Conservation (phyloP, 2,888 invertebrate species). For the Teleogryllus oceanicus region DNA sequence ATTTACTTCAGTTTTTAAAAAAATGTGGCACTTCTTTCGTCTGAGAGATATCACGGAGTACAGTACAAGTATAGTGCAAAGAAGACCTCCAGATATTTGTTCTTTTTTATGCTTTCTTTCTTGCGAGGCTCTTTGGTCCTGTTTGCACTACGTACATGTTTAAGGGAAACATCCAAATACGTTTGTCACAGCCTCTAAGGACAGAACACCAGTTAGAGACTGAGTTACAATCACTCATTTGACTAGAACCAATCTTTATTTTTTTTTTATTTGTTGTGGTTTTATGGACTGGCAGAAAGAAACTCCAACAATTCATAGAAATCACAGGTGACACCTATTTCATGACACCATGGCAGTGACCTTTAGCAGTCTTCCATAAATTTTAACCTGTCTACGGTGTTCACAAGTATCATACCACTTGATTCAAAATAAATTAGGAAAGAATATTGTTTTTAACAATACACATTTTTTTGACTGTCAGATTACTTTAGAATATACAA, state of each 20-base stretch:
- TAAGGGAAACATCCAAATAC: slow-evolving; percentile 39
- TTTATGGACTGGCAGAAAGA: slow-evolving; percentile 35
- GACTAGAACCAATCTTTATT: slow-evolving; percentile 40
- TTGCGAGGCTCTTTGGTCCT: slow-evolving; percentile 39
- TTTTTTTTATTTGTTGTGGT: slow-evolving; percentile 29
- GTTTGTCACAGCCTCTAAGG: slow-evolving; percentile 41
- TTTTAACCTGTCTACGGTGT: slow-evolving; percentile 27
- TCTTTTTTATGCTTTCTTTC: slow-evolving; percentile 34
- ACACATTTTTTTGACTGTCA: slow-evolving; percentile 23
- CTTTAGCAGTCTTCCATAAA: slow-evolving; percentile 31
- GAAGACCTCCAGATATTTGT: slow-evolving; percentile 35
- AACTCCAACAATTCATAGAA: slow-evolving; percentile 31
- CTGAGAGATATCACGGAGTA: slow-evolving; percentile 50
- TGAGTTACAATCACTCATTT: slow-evolving; percentile 40
- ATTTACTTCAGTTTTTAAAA: slow-evolving; percentile 45
- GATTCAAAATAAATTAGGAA: slow-evolving; percentile 19
- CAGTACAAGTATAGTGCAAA: slow-evolving; percentile 39
- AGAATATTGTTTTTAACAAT: slow-evolving; percentile 25
- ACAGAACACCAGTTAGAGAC: slow-evolving; percentile 40
- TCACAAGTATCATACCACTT: slow-evolving; percentile 9
- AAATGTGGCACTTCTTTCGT: slow-evolving; percentile 48
- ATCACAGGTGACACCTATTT: slow-evolving; percentile 32
- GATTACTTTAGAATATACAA: slow-evolving; percentile 33
- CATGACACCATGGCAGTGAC: slow-evolving; percentile 33
- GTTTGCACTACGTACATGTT: slow-evolving; percentile 39